Evolutionary conservation across 2,888 invertebrate genomes (phyloP).

Genomic region (Allophyes oxyacanthae): DNA sequence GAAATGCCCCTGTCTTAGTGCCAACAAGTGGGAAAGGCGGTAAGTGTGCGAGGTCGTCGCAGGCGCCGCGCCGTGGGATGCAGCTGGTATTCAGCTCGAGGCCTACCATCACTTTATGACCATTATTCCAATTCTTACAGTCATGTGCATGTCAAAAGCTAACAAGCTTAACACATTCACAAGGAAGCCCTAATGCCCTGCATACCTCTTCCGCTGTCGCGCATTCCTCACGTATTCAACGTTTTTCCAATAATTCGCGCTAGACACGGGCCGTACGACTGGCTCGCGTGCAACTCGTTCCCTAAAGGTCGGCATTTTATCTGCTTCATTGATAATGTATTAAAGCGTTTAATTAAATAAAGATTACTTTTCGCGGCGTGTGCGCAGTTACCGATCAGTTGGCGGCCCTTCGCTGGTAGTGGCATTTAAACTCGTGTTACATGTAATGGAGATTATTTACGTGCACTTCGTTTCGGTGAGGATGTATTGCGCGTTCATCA

Average conservation of each 20-base stretch:
- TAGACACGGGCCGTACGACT: constrained; percentile 21
- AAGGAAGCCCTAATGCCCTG: constrained; percentile 50
- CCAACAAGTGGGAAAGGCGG: constrained; percentile 59
- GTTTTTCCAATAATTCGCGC: constrained; percentile 29
- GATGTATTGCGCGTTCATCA: constrained; percentile 23
- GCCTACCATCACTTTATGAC: constrained; percentile 42
- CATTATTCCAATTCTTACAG: constrained; percentile 55
- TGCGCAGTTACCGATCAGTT: constrained; percentile 36
- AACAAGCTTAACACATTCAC: constrained; percentile 53
- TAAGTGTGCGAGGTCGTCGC: constrained; percentile 63
- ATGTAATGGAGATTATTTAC: constrained; percentile 59
- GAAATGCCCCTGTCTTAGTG: constrained; percentile 34
- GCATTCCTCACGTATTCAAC: constrained; percentile 30
- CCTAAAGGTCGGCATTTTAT: constrained; percentile 63
- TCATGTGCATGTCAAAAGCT: constrained; percentile 48
- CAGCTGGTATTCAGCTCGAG: constrained; percentile 62
- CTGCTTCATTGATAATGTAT: constrained; percentile 59
- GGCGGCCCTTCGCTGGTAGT: constrained; percentile 52
- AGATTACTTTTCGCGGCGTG: constrained; percentile 62
- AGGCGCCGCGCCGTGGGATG: constrained; percentile 57
- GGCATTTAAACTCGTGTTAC: constrained; percentile 59
- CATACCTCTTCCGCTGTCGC: constrained; percentile 41
- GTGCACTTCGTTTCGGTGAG: constrained; percentile 12
- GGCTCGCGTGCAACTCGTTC: constrained; percentile 28
- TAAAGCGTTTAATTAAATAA: constrained; percentile 70